These are phyloP conservation scores for Scaptomyza parva DNA, from an alignment of 2,888 invertebrate species.

Conservation along the genomic window DNA sequence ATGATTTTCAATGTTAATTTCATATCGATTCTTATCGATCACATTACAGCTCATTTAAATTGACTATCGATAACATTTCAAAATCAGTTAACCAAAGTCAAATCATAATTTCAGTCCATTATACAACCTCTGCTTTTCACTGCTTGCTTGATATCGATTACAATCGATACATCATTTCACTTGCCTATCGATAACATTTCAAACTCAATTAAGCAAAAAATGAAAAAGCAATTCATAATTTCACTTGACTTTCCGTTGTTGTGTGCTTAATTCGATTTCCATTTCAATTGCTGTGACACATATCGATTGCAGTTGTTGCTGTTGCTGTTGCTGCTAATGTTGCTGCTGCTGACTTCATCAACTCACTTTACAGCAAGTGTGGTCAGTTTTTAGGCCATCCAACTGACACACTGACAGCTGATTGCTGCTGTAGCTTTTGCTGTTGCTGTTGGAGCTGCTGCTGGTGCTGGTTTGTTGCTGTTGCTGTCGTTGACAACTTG, in stretches of 20 bases:
- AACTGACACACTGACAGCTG: conserved; percentile 67
- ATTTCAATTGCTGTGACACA: conserved; percentile 42
- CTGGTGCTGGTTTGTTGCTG: conserved; percentile 17
- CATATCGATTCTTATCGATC: too few relatives aligned
- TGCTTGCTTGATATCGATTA: not conserved
- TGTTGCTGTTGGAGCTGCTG: conserved; percentile 7
- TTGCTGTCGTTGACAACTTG: conserved; percentile 66
- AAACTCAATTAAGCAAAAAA: conserved; percentile 8
- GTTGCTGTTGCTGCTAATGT: not conserved
- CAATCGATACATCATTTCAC: not conserved
- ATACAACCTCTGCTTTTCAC: too few relatives aligned
- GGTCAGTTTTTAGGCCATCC: conserved; percentile 73
- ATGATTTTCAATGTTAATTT: too few relatives aligned
- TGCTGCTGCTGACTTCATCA: conserved; percentile 55
- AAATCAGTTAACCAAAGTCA: too few relatives aligned
- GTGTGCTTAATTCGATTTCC: conserved; percentile 45
- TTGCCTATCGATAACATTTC: conserved; percentile 10
- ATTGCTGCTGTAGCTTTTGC: conserved; percentile 47
- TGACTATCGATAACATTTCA: not conserved
- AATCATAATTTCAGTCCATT: too few relatives aligned
- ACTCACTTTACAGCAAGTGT: conserved; percentile 47
- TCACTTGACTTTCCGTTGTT: conserved; percentile 30
- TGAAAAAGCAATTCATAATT: conserved; percentile 5
- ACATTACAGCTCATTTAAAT: too few relatives aligned
- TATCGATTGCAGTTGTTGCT: conserved; percentile 47